Base-by-base conservation (phyloP, 2,113 vertebrate genomes). In the Myiagra hebetior region DNA sequence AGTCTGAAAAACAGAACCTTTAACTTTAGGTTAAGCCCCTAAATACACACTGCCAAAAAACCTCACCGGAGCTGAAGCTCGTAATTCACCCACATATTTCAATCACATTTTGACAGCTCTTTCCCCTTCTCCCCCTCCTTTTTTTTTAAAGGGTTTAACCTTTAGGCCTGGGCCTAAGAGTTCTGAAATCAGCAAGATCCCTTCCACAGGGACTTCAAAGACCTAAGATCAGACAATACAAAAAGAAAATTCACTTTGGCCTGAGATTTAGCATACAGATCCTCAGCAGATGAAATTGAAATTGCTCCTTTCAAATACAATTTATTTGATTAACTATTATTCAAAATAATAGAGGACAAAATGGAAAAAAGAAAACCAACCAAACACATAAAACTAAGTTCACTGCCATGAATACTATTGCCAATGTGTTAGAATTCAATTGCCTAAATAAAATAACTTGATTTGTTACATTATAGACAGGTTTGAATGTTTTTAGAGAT, bases 21-120 rank as follows among this genome's bases (percentile, higher is more conserved):
- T 85, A 93, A 83, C 70, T 94, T 85, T 16, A 89, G 88, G 91
- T 92, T 91, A 96, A 88, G 76, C 44, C 74, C 39, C 88, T 89
- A 78, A 91, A 89, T 59, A 73, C 39, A n/a, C 23, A 56, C 76
- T 85, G 60, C 82, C 67, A 78, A 88, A 90, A 60, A 83, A 52
- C 44, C n/a, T 69, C 69, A 63, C 28, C 64, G 62, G 47, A 91
- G 55, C n/a, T 83, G 88, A 72, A 93, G 74, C 76, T 87, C 1
- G 0, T 84, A 95, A 92, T 46, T 93, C 93, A 95, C 28, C 37
- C 87, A 31, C 27, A 56, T 52, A 91, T 94, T 95, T 97, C 84
- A 92, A 81, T 72, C 89, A 72, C 73, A 74, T 84, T 91, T 93
- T 92, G 68, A 91, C 72, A 89, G 68, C 26, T 84, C 39, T 74